Conservation (phyloP, 2,797 vertebrate genomes). For the Bucorvus abyssinicus region DNA sequence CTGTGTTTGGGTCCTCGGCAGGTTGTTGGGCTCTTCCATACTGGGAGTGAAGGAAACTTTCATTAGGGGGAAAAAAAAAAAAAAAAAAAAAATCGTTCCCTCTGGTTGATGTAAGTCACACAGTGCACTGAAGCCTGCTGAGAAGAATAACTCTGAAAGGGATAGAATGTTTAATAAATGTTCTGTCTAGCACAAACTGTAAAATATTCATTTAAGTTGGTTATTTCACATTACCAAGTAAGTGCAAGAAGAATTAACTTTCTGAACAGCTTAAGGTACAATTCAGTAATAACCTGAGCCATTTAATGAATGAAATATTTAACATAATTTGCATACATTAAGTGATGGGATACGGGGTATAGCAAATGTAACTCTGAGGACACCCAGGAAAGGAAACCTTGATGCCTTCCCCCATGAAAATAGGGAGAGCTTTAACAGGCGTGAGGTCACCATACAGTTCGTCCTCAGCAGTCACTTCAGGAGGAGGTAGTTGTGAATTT, state of each 20-base stretch:
- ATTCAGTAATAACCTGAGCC: conserved; percentile 52
- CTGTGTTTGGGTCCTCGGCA: not conserved
- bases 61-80: not conserved
- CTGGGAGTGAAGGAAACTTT: not conserved
- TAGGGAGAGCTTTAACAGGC: not conserved
- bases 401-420: not conserved
- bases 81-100: not conserved
- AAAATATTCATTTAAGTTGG: conserved; percentile 63
- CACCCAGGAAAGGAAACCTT: not conserved
- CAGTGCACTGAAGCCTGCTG: not conserved
- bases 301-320: conserved; percentile 73
- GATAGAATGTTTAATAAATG: conserved; percentile 50
- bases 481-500: not conserved
- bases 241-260: conserved; percentile 65
- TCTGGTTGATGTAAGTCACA: not conserved
- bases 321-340: conserved; percentile 52
- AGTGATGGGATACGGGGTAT: not conserved
- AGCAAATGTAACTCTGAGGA: not conserved
- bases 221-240: conserved; percentile 48
- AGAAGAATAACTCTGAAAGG: not conserved
- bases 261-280: conserved; percentile 60
- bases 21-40: not conserved
- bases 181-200: conserved; percentile 47
- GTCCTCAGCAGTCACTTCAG: not conserved
- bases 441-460: not conserved